Evolutionary conservation across 2,797 vertebrate genomes (phyloP).

Genomic region (Champsocephalus esox): DNA sequence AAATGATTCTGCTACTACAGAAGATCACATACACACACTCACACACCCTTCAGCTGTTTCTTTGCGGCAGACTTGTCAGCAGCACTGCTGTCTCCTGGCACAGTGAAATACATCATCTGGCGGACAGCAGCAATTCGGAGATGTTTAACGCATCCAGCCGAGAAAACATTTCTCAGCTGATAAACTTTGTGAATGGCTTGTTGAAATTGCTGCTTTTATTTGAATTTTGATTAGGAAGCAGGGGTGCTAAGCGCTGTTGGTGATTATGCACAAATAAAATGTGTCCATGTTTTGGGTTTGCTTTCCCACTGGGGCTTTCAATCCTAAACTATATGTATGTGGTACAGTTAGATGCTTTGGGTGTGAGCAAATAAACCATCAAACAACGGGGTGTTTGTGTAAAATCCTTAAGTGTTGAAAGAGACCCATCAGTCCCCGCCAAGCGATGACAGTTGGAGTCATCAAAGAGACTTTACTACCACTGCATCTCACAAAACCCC

Average conservation of each 20-base stretch:
- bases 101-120: constrained; percentile 29
- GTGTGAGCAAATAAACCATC: constrained; percentile 35
- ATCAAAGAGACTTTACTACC: constrained; percentile 69
- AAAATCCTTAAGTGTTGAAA: constrained; percentile 42
- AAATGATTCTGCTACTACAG: neutral
- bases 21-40: neutral
- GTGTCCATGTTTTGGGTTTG: neutral
- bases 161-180: constrained; percentile 9
- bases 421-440: constrained; percentile 52
- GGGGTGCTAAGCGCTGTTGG: neutral
- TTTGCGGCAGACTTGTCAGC: constrained; percentile 34
- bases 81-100: constrained; percentile 31
- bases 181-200: constrained; percentile 11
- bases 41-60: neutral
- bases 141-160: constrained; percentile 9
- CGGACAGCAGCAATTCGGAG: constrained; percentile 23
- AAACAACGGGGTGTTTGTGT: constrained; percentile 43
- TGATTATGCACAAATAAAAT: neutral
- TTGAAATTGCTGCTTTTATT: constrained; percentile 16
- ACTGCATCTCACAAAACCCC: constrained; percentile 57
- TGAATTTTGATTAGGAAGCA: neutral
- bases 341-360: constrained; percentile 14
- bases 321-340: constrained; percentile 2
- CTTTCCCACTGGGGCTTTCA: constrained; percentile 4
- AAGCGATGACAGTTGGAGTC: constrained; percentile 69